A percentile compares a stretch with the other conserved stretches of the same genome.
Conservation (phyloP, 2,113 vertebrate genomes). For the Perccottus glenii region DNA sequence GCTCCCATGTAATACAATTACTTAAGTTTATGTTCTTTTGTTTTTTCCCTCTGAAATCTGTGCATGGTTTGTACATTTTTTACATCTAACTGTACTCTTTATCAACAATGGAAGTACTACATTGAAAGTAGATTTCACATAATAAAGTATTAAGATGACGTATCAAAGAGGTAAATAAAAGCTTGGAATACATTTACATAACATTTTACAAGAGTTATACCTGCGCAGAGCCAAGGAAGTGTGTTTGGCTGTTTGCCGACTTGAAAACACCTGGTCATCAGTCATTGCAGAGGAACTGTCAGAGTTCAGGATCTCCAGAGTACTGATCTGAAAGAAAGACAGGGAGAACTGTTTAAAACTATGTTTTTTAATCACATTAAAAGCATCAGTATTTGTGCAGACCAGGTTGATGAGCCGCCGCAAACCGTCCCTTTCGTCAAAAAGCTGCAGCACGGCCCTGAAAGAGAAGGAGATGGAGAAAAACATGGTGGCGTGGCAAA, state of each 20-base stretch:
- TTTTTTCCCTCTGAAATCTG: no score
- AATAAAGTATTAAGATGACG: no score
- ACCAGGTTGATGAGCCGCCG: constrained; percentile 92
- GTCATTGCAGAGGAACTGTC: constrained; percentile 88
- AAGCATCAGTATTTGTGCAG: not conserved
- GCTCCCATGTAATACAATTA: no score
- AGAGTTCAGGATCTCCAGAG: constrained; percentile 90
- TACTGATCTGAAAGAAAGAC: constrained; percentile 84
- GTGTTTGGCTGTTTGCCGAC: constrained; percentile 93
- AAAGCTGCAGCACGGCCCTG: constrained; percentile 91
- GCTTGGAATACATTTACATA: no score
- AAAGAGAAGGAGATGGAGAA: constrained; percentile 98
- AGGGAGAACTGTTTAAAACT: not conserved
- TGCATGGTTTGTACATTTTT: no score
- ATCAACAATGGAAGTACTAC: no score
- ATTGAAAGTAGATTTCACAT: no score
- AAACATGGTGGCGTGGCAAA: constrained; percentile 98
- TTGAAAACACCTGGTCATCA: constrained; percentile 95
- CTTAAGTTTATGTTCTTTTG: no score
- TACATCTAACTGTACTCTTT: no score
- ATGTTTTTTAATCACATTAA: not conserved
- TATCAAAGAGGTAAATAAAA: no score
- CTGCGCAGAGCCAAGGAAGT: constrained; percentile 96
- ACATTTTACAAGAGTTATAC: constrained; percentile 55
- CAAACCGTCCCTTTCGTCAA: constrained; percentile 93